Base-by-base conservation (phyloP, 2,888 invertebrate species). In the Myathropa florea region DNA sequence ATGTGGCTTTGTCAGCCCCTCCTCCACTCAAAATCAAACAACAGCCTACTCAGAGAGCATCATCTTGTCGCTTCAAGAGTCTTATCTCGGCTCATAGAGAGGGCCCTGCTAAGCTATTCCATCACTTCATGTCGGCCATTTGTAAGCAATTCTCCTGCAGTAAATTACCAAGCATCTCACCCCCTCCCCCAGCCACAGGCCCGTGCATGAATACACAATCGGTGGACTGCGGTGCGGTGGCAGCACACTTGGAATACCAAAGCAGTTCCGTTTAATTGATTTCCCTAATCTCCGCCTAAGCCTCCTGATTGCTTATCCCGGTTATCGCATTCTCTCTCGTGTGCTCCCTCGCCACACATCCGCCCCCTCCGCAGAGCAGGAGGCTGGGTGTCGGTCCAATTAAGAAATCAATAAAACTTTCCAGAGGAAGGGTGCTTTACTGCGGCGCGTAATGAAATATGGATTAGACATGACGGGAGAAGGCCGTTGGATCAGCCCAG, bases 401-500 rank as follows among this genome's bases (percentile, higher is more conserved):
- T 57, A 70, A 39, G 57, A 36, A 70, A 57, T 59, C 61, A 63
- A 30, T 64, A 73, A 30, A 63, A 73, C 55, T 55, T 72, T 61
- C 46, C 28, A 61, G 3, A 18, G 18, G 7, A 7, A 6, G 39
- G 7, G 46, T 46, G 18, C 7, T n/a, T 18, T n/a, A 18, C 18
- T 46, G n/a, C 23, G 46, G 18, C 18, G 46, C 10, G 30, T 72
- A 61, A 72, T 72, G 72, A 72, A 72, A 72, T 61, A 72, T 61
- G 39, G 23, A 46, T 46, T 61, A 46, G 60, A 28, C 61, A 21
- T 39, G 26, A 4, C 18, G 26, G 28, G 14, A 14, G 72, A 61
- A 24, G 39, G 26, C 23, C 57, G 24, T 21, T 33, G 30, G 57
- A 24, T n/a, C 60, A 24, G 18, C 57, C 61, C 12, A 12, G 10